Evolutionary conservation across 1,140 invertebrate genomes (phyloP).

Genomic region (Tribolium castaneum): DNA sequence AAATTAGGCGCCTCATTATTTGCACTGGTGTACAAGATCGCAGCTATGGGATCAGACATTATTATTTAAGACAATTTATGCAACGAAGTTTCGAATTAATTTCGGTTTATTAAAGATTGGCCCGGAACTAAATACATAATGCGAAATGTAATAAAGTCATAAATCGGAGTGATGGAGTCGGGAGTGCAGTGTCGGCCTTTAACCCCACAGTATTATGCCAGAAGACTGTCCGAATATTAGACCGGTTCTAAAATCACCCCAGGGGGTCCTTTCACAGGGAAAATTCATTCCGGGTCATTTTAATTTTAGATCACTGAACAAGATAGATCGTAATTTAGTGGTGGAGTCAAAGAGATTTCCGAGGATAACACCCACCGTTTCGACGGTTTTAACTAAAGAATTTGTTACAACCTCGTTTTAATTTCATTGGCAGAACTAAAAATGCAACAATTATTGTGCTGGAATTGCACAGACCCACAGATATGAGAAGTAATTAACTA

Average conservation of each 20-base stretch:
- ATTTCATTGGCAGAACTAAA: no score
- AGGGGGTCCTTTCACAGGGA: neutral
- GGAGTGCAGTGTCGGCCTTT: neutral
- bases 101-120: neutral
- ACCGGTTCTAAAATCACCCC: conserved; percentile 13
- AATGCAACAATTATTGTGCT: no score
- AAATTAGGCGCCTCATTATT: conserved; percentile 23
- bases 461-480: no score
- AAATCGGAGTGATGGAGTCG: neutral
- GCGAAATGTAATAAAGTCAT: neutral
- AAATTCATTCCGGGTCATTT: conserved; percentile 22
- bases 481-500: no score
- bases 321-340: conserved; percentile 17
- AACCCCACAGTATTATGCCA: neutral
- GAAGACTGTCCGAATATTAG: conserved; percentile 19
- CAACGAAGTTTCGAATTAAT: conserved; percentile 19
- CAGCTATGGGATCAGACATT: conserved; percentile 6
- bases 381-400: neutral
- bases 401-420: no score
- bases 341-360: neutral
- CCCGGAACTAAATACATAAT: neutral
- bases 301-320: conserved; percentile 13
- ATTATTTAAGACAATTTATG: conserved; percentile 16
- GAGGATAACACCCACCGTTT: neutral
- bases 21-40: conserved; percentile 19